phyloP scores from a whole-genome alignment of 2,797 vertebrate species.

The Sebastes iracundus region DNA sequence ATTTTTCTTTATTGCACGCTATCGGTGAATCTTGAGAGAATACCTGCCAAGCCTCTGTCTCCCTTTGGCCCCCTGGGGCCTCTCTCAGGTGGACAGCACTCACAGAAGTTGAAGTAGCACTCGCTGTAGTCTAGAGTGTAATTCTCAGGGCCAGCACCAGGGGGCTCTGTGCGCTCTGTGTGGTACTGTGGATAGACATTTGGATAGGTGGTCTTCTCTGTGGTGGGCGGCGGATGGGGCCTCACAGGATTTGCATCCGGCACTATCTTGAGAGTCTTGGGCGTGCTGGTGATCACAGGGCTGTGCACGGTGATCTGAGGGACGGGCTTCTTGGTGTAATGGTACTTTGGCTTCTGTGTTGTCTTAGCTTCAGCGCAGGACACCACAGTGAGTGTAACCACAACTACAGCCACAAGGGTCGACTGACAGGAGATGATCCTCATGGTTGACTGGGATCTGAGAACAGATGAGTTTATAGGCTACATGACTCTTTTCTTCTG shows the following conservation, averaged over 20 bases:
- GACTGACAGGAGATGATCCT: slow-evolving; percentile 58
- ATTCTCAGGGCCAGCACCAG: slow-evolving; percentile 82
- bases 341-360: slow-evolving; percentile 87
- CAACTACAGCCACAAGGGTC: slow-evolving; percentile 57
- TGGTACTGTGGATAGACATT: slow-evolving; percentile 55
- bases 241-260: slow-evolving; percentile 55
- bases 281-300: slow-evolving; percentile 63
- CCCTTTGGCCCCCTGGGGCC: slow-evolving; percentile 88
- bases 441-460: slow-evolving; percentile 77
- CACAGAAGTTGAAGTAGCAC: slow-evolving; percentile 96
- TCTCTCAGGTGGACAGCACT: slow-evolving; percentile 87
- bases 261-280: slow-evolving; percentile 61
- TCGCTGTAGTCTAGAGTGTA: slow-evolving; percentile 90
- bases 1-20: neutral
- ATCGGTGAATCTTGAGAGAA: neutral
- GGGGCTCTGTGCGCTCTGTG: slow-evolving; percentile 61
- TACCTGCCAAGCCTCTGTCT: slow-evolving; percentile 88
- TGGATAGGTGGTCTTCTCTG: slow-evolving; percentile 66
- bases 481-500: neutral
- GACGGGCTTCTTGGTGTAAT: slow-evolving; percentile 88
- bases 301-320: slow-evolving; percentile 70
- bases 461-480: slow-evolving; percentile 11
- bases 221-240: slow-evolving; percentile 50
- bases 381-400: slow-evolving; percentile 61
- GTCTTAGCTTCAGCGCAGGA: slow-evolving; percentile 79